Evolutionary conservation across 1,140 invertebrate genomes (phyloP).

Genomic region (Hylaeus volcanicus): DNA sequence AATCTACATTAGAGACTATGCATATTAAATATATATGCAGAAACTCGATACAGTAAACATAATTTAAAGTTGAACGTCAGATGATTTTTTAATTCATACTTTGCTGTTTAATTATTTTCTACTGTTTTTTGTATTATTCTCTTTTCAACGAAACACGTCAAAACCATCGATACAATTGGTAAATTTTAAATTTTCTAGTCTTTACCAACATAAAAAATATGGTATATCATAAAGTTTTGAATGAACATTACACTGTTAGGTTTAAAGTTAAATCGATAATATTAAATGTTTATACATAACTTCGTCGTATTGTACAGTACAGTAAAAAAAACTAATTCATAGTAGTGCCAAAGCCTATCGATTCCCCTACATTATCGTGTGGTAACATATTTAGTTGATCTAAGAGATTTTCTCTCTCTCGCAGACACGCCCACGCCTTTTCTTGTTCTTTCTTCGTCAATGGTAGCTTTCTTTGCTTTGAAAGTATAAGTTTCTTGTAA

Average conservation of each 20-base stretch:
- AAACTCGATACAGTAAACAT: not conserved
- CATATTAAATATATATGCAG: not conserved
- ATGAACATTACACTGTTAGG: not conserved
- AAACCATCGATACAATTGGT: not conserved
- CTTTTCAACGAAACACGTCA: too few species aligned
- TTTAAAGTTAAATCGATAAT: constrained; percentile 27
- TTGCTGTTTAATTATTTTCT: not conserved
- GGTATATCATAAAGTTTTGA: not conserved
- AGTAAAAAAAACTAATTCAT: constrained; percentile 37
- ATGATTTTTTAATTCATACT: not conserved
- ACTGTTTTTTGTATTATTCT: not conserved
- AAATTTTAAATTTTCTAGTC: not conserved
- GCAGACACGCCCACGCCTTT: constrained; percentile 85
- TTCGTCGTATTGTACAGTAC: constrained; percentile 16
- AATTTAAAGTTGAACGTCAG: constrained; percentile 5
- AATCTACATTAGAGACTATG: constrained; percentile 8
- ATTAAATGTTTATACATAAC: constrained; percentile 20
- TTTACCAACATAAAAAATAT: not conserved
- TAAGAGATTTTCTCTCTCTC: constrained; percentile 83
- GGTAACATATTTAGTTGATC: constrained; percentile 80
- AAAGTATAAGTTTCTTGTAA: constrained; percentile 87
- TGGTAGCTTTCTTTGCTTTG: constrained; percentile 89
- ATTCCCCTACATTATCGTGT: constrained; percentile 74
- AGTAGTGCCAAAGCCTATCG: constrained; percentile 50
- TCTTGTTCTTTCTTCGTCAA: constrained; percentile 91